Evolutionary conservation across 2,888 invertebrate genomes (phyloP).

Genomic region (Lycaena phlaeas): DNA sequence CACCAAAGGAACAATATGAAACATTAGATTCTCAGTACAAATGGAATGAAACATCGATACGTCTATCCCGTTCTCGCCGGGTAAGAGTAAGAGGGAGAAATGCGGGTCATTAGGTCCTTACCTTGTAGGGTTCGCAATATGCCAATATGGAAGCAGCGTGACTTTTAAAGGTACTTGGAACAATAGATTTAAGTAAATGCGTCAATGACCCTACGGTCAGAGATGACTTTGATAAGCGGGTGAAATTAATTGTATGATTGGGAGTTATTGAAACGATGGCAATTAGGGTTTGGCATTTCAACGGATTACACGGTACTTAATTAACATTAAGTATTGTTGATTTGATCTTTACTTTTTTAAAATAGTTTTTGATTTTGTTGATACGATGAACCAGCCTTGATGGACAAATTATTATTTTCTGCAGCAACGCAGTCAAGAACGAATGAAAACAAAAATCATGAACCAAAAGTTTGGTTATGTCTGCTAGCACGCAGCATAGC

Average conservation of each 20-base stretch:
- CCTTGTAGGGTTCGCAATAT: conserved; percentile 67
- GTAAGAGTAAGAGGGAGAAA: conserved; percentile 49
- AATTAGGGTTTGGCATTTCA: no score
- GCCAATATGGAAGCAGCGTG: conserved; percentile 69
- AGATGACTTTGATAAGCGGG: conserved; percentile 53
- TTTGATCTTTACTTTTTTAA: no score
- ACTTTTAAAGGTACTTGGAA: conserved; percentile 51
- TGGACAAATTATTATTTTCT: no score
- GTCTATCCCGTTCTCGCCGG: conserved; percentile 34
- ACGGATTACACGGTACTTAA: no score
- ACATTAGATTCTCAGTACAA: conserved; percentile 33
- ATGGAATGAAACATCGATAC: conserved; percentile 1
- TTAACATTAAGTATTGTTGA: no score
- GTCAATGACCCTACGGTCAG: conserved; percentile 44
- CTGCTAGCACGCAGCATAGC: no score
- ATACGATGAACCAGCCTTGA: no score
- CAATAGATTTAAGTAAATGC: conserved; percentile 59
- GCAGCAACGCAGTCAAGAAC: no score
- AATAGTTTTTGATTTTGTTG: no score
- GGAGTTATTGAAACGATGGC: conserved; percentile 23
- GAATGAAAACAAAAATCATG: no score
- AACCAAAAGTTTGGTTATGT: no score
- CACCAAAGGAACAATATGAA: conserved; percentile 53
- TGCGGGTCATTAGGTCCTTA: conserved; percentile 65
- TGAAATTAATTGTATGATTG: conserved; percentile 39